A percentile compares a stretch with the other conserved stretches of the same genome.
These are phyloP conservation scores for Margaritifera margaritifera DNA, from an alignment of 2,888 invertebrate species.

Conservation along the genomic window DNA sequence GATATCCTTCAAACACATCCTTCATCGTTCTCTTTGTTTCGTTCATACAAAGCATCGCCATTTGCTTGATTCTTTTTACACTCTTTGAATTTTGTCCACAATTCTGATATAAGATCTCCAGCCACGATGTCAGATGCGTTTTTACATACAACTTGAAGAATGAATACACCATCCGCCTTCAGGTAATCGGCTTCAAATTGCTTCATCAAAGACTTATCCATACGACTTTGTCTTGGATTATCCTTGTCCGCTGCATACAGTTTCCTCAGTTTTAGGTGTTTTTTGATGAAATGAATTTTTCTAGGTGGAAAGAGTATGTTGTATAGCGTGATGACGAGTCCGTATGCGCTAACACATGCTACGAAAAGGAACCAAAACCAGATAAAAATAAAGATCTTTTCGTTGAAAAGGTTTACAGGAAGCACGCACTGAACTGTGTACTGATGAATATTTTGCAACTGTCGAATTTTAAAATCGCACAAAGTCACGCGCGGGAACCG, in stretches of 20 bases:
- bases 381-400: constrained; percentile 67
- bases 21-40: constrained; percentile 4
- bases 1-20: too few species aligned
- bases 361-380: constrained; percentile 67
- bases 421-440: constrained; percentile 67
- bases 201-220: constrained; percentile 41
- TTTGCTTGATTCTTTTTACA: too few species aligned
- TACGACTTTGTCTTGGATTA: constrained; percentile 29
- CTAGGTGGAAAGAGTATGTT: constrained; percentile 57
- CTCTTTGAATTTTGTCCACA: constrained; percentile 51
- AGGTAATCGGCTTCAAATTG: constrained; percentile 57
- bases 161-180: constrained; percentile 61
- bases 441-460: constrained; percentile 61
- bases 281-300: constrained; percentile 57
- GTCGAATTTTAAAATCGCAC: constrained; percentile 65
- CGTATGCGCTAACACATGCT: constrained; percentile 44
- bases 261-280: constrained; percentile 50
- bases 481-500: constrained; percentile 64
- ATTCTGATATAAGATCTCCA: constrained; percentile 49
- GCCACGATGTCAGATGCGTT: constrained; percentile 60
- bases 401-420: constrained; percentile 66
- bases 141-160: constrained; percentile 53
- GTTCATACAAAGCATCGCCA: constrained; percentile 11
- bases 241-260: constrained; percentile 18
- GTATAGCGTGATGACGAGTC: constrained; percentile 53